A percentile compares a stretch with the other conserved stretches of the same genome.
Conservation (phyloP, 2,797 vertebrate genomes). For the Brachyrhaphis roseni region DNA sequence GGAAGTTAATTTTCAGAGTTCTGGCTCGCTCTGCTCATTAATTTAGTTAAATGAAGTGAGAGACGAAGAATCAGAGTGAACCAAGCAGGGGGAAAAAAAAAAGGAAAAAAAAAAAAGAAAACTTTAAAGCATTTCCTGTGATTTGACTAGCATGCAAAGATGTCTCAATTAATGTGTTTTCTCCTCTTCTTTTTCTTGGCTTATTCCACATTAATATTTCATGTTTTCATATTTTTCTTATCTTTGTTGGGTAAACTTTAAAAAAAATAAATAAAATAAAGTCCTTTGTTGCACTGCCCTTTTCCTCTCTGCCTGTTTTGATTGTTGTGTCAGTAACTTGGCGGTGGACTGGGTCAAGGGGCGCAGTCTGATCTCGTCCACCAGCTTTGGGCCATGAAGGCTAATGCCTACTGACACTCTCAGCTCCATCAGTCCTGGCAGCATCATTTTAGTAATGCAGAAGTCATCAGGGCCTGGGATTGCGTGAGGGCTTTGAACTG, state of each 20-base stretch:
- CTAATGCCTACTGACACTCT: conserved; percentile 79
- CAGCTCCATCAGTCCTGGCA: conserved; percentile 71
- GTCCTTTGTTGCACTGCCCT: background rate
- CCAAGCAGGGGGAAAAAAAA: conserved; percentile 45
- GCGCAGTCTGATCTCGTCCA: conserved; percentile 68
- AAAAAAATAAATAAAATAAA: background rate
- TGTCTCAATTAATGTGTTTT: conserved; percentile 35
- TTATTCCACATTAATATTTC: background rate
- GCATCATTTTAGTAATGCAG: conserved; percentile 78
- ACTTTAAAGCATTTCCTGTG: conserved; percentile 77
- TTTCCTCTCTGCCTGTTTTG: conserved; percentile 27
- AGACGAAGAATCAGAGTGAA: conserved; percentile 78
- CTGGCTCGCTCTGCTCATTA: conserved; percentile 81
- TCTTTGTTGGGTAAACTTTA: background rate
- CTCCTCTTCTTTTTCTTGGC: background rate
- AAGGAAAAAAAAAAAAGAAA: conserved; percentile 24
- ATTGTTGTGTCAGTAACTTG: conserved; percentile 73
- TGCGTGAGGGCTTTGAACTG: conserved; percentile 78
- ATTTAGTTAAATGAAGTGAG: conserved; percentile 88
- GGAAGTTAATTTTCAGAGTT: conserved; percentile 56
- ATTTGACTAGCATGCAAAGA: conserved; percentile 69
- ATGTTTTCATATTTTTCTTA: conserved; percentile 5
- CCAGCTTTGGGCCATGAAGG: conserved; percentile 63
- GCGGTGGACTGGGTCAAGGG: conserved; percentile 67
- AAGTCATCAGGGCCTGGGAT: conserved; percentile 71